These are phyloP conservation scores for Cotesia congregata DNA, from an alignment of 2,888 invertebrate genomes.

Conservation along the genomic window DNA sequence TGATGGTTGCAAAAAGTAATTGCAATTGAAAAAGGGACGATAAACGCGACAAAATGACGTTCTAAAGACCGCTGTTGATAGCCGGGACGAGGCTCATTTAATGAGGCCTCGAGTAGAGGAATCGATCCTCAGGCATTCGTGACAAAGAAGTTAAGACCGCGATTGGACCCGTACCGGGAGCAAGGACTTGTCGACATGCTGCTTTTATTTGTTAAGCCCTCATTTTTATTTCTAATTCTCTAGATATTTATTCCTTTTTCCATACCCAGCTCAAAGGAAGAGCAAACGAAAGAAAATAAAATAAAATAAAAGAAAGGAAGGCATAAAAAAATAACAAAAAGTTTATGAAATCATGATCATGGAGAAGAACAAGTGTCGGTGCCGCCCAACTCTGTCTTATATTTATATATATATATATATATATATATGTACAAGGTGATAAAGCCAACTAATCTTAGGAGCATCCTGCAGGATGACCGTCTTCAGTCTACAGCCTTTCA, in stretches of 20 bases:
- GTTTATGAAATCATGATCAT: background rate
- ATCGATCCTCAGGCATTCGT: constrained; percentile 54
- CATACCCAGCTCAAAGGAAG: background rate
- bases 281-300: background rate
- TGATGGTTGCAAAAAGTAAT: constrained; percentile 57
- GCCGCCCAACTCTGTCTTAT: constrained; percentile 12
- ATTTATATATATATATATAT: constrained; percentile 14
- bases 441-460: constrained; percentile 46
- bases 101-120: constrained; percentile 50
- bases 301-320: background rate
- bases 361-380: background rate
- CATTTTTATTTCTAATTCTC: constrained; percentile 1
- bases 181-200: background rate
- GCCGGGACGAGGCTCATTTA: constrained; percentile 47
- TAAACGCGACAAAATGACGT: constrained; percentile 63
- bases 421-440: constrained; percentile 33
- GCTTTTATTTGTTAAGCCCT: background rate
- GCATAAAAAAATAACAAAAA: constrained; percentile 14
- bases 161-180: constrained; percentile 40
- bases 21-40: constrained; percentile 59
- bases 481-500: constrained; percentile 37
- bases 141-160: constrained; percentile 42
- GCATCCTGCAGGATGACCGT: constrained; percentile 5
- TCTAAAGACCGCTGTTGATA: constrained; percentile 58
- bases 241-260: background rate